Base-by-base conservation (phyloP, 2,888 invertebrate genomes). In the Ariolimax columbianus region DNA sequence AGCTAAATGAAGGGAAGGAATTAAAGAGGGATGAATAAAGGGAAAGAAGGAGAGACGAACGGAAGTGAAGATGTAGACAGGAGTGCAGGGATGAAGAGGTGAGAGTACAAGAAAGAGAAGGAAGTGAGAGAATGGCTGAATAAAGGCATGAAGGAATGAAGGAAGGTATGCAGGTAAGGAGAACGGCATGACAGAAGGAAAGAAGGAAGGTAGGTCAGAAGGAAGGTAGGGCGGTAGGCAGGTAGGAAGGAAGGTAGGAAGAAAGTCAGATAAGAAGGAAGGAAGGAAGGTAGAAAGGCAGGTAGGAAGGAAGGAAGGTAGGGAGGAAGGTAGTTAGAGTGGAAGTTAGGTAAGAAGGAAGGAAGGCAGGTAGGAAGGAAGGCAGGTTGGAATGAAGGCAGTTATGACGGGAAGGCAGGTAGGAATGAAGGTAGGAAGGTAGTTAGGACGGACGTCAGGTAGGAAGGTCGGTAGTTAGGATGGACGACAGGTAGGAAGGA, bases 181-280 rank as follows among this genome's bases (percentile, higher is more conserved):
- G 83, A 70, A 77, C 68, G 81, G 81, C 47, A 81, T 70, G 83
- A 77, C 78, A 51, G 84, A 79, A 84, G 72, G 84, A 79, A 79
- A 79, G 83, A 79, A 70, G 84, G 84, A 55, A 84, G 78, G 84
- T 59, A 84, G 84, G 79, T 40, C 78, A 78, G 78, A 72, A 84
- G 79, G 72, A 78, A 78, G 84, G 78, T 72, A 78, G 84, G 84
- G 72, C 70, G 84, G 84, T 72, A 78, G 84, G 84, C 55, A 84
- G 84, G 72, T 72, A 79, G 78, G 84, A 70, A 84, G 78, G 78
- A 78, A 78, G 84, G 84, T 72, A 78, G 78, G 78, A 72, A 38
- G 84, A 72, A 70, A 68, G 78, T 43, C 55, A 84, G 78, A 72
- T 72, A 84, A 59, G 72, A 77, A 83, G 68, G 83, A 77, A 83